Evolutionary conservation across 2,113 vertebrate genomes (phyloP), one percentile per base, ranked within the genome.

Genomic region (Cromileptes altivelis): DNA sequence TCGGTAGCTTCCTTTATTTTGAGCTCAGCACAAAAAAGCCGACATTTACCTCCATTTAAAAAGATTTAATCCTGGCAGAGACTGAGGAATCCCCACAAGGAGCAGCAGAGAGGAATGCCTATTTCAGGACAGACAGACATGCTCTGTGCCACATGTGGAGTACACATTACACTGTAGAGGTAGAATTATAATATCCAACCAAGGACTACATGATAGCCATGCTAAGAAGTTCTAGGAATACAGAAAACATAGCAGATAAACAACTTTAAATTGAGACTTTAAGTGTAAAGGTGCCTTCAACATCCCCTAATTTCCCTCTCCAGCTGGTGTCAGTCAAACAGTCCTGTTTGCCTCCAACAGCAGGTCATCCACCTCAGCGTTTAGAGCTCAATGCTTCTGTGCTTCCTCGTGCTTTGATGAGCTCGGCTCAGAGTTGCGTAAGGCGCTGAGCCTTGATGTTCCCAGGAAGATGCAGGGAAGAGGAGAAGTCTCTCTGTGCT

Each of bases 321-420:
- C 14, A 11, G 37, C 19, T 49, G 3, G 3, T 18, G 58, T 65
- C 58, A 40, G 40, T 30, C 52, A 63, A 15, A 25, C 62, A 19
- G 47, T 18, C 10, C 21, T n/a, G 57, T 68, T 52, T 69, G 37
- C 21, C n/a, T 3, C 10, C 42, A 30, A 30, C 78, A 68, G 78
- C 70, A 62, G 79, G 75, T 85, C 56, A 21, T 71, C 52, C 27
- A 69, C 74, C 84, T 53, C 57, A 58, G 50, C 18, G 15, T 86
- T 78, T 47, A 37, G 47, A 75, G 69, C 62, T 60, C 74, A 10
- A 4, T 30, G 50, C 70, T 9, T 71, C 61, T 63, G 30, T 78
- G 79, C 30, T 56, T 71, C 25, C 68, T 56, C 19, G 9, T 12
- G 13, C 78, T 71, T 72, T 62, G 63, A 82, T 78, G 72, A 55